A percentile compares a stretch with the other conserved stretches of the same genome.
Conservation (phyloP, 2,888 invertebrate genomes). For the Beris chalybata region DNA sequence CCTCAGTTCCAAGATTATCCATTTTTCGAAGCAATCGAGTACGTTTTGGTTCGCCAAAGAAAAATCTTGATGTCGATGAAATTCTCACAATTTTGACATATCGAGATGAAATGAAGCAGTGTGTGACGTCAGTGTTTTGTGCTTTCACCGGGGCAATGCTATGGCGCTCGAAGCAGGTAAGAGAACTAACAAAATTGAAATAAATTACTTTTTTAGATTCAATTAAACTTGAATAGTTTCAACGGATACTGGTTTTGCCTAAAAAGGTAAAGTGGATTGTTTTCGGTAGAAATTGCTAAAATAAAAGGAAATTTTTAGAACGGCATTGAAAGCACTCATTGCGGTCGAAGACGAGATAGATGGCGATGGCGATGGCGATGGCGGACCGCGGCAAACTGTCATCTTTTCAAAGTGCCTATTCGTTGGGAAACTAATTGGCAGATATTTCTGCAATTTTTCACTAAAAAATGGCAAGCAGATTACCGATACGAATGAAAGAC, state of each 20-base stretch:
- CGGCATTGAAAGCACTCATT: too few relatives aligned
- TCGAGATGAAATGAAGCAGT: background rate
- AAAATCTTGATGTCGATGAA: background rate
- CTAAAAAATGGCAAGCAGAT: constrained; percentile 1
- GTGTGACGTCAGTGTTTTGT: constrained; percentile 9
- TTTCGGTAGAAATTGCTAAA: too few relatives aligned
- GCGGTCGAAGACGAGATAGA: too few relatives aligned
- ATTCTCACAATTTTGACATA: constrained; percentile 23
- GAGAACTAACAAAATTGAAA: too few relatives aligned
- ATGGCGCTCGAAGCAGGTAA: background rate
- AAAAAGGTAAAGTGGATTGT: too few relatives aligned
- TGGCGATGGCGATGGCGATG: too few relatives aligned
- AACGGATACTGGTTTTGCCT: too few relatives aligned
- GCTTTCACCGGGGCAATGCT: background rate
- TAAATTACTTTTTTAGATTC: too few relatives aligned
- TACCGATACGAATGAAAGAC: constrained; percentile 48
- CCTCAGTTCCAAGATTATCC: constrained; percentile 82
- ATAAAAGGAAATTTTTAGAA: too few relatives aligned
- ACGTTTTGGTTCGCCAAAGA: constrained; percentile 5
- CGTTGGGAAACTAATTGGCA: background rate
- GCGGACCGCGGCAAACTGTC: constrained; percentile 7
- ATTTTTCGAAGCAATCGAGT: constrained; percentile 53
- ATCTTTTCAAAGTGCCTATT: constrained; percentile 18
- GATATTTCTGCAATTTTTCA: background rate
- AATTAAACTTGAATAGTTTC: too few relatives aligned